Conservation (phyloP, 2,113 vertebrate species). For the Mola mola region DNA sequence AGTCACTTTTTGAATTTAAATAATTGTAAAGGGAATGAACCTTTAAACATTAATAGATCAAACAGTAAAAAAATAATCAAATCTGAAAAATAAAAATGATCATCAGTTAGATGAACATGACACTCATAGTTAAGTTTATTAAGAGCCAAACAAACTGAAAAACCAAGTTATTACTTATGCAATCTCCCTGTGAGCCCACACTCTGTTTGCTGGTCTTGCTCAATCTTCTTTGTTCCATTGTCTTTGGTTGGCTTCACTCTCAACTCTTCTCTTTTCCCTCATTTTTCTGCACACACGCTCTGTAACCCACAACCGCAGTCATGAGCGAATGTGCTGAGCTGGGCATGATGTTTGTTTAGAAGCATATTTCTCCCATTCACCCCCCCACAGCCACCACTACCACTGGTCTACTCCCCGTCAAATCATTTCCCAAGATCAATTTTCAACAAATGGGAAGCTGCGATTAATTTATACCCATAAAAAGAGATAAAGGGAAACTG, state of each 20-base stretch:
- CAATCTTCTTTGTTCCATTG: slow-evolving; percentile 18
- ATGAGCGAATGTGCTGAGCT: slow-evolving; percentile 71
- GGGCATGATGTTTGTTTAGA: slow-evolving; percentile 51
- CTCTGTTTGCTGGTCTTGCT: slow-evolving; percentile 9
- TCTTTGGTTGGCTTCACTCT: slow-evolving; percentile 34
- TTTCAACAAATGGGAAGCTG: slow-evolving; percentile 2
- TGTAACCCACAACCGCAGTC: slow-evolving; percentile 66
- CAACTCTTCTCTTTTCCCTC: slow-evolving; percentile 35
- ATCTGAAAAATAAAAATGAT: background rate
- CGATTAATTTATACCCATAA: slow-evolving; percentile 19
- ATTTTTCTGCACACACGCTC: slow-evolving; percentile 43
- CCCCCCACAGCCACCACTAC: slow-evolving; percentile 6
- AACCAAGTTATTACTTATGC: too few species aligned
- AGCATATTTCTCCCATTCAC: slow-evolving; percentile 65
- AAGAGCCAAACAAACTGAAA: too few species aligned
- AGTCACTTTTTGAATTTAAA: background rate
- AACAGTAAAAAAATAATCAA: background rate
- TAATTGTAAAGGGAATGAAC: too few species aligned
- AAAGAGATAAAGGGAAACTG: slow-evolving; percentile 20
- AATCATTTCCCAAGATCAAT: slow-evolving; percentile 35
- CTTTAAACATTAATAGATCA: background rate
- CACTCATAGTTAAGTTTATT: background rate
- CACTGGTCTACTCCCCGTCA: background rate
- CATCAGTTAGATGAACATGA: background rate
- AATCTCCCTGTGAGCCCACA: too few species aligned